Conservation (phyloP, 1,140 invertebrate genomes). For the Chrysopa pallens region DNA sequence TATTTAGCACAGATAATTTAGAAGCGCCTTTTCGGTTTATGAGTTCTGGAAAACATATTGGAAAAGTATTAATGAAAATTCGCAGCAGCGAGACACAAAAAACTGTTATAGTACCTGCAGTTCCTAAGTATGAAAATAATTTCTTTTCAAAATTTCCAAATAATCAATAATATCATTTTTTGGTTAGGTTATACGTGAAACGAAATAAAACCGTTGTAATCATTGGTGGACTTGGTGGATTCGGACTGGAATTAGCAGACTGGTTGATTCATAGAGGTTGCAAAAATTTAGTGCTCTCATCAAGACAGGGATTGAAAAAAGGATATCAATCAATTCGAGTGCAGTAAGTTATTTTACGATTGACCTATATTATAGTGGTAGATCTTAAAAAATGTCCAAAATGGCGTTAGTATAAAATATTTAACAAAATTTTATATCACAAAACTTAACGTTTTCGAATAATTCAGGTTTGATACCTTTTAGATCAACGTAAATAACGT, state of each 20-base stretch:
- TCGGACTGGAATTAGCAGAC: slow-evolving; percentile 59
- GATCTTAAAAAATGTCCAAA: too few species aligned
- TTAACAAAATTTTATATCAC: too few species aligned
- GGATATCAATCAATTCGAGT: slow-evolving; percentile 44
- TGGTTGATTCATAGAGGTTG: slow-evolving; percentile 58
- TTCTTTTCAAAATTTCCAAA: too few species aligned
- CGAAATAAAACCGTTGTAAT: slow-evolving; percentile 22
- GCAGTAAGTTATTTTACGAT: slow-evolving; percentile 6
- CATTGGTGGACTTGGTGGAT: slow-evolving; percentile 57
- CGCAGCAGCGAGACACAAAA: slow-evolving; percentile 27
- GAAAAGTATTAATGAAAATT: slow-evolving; percentile 62
- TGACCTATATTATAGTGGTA: too few species aligned
- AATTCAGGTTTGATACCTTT: too few species aligned
- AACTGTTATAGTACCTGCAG: slow-evolving; percentile 21
- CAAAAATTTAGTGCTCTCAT: slow-evolving; percentile 46
- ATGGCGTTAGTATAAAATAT: too few species aligned
- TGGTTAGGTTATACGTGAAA: slow-evolving; percentile 3
- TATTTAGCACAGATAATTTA: slow-evolving; percentile 38
- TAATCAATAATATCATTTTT: slow-evolving; percentile 14
- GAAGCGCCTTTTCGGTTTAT: slow-evolving; percentile 55
- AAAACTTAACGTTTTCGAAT: too few species aligned
- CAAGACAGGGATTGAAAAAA: slow-evolving; percentile 41
- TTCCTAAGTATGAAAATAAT: slow-evolving; percentile 21
- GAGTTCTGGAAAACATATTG: slow-evolving; percentile 73
- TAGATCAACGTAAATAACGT: too few species aligned